phyloP scores from a whole-genome alignment of 1,140 invertebrate genomes.

The Neodiprion fabricii region DNA sequence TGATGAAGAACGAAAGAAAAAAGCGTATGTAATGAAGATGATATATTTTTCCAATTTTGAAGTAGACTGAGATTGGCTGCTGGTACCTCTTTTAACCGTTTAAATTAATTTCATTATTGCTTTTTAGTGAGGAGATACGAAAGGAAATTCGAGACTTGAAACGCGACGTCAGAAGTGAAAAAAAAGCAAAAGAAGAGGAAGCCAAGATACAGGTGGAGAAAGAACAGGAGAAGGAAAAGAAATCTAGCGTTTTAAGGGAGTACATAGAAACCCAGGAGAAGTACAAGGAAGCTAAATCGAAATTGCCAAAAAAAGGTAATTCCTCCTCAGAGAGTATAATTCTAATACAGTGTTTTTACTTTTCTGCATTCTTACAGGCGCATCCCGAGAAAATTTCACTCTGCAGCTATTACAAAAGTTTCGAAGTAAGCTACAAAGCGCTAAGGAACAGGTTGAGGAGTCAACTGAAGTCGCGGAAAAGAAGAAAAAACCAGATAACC shows the following conservation, averaged over 20 bases:
- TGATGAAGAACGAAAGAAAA: conserved; percentile 69
- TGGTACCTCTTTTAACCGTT: conserved; percentile 13
- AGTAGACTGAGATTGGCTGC: conserved; percentile 15
- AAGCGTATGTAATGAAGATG: conserved; percentile 64
- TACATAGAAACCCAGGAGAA: conserved; percentile 80
- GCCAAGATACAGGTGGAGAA: conserved; percentile 56
- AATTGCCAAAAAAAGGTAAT: conserved; percentile 73
- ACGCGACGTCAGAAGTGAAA: conserved; percentile 70
- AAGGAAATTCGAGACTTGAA: conserved; percentile 79
- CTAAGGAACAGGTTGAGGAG: conserved; percentile 66
- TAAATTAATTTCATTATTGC: conserved; percentile 26
- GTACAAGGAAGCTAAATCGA: conserved; percentile 74
- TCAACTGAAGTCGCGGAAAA: conserved; percentile 47
- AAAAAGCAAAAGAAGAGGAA: conserved; percentile 65
- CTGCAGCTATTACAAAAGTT: conserved; percentile 84
- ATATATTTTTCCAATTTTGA: conserved; percentile 23
- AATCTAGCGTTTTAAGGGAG: conserved; percentile 72
- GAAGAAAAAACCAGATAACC: conserved; percentile 43
- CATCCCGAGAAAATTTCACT: conserved; percentile 72
- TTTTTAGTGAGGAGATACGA: conserved; percentile 75
- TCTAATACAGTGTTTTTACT: conserved; percentile 11
- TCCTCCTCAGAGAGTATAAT: conserved; percentile 20
- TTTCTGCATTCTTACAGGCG: conserved; percentile 34
- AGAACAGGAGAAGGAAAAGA: conserved; percentile 51
- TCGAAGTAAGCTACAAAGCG: conserved; percentile 74